phyloP scores from a whole-genome alignment of 2,888 invertebrate genomes.

The Spialia ferax region DNA sequence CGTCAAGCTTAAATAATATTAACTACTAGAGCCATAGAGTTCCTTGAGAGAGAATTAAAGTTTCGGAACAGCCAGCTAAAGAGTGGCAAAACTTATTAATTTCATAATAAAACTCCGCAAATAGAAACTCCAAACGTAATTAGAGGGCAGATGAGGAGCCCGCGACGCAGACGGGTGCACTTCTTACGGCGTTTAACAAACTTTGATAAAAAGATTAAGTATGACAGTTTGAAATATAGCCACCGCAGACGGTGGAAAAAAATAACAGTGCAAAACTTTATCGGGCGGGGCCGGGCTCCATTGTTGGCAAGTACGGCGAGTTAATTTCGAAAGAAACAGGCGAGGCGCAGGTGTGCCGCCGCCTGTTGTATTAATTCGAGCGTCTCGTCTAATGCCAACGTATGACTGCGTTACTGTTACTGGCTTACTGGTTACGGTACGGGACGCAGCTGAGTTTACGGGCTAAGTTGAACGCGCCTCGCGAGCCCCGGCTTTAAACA shows the following conservation, averaged over 20 bases:
- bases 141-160: constrained; percentile 75
- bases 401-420: constrained; percentile 76
- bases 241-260: constrained; percentile 75
- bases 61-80: constrained; percentile 36
- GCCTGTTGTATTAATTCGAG: constrained; percentile 80
- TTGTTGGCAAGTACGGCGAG: constrained; percentile 77
- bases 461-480: constrained; percentile 69
- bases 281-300: constrained; percentile 66
- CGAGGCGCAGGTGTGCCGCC: constrained; percentile 76
- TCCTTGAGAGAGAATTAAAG: constrained; percentile 33
- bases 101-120: constrained; percentile 50
- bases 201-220: constrained; percentile 87
- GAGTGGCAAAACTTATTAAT: constrained; percentile 48
- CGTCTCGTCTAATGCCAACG: constrained; percentile 79
- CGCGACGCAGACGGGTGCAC: constrained; percentile 77
- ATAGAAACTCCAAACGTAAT: constrained; percentile 74
- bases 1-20: constrained; percentile 33
- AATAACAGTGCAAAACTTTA: constrained; percentile 80
- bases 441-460: constrained; percentile 76
- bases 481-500: constrained; percentile 60
- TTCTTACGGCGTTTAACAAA: constrained; percentile 83
- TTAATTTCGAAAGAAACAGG: constrained; percentile 84
- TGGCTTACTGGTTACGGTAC: constrained; percentile 46
- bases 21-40: constrained; percentile 33
- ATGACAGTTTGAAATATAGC: constrained; percentile 87